Evolutionary conservation across 1,140 invertebrate species (phyloP), one percentile per base, ranked within the genome.

Genomic region (Scaptomyza pallida): DNA sequence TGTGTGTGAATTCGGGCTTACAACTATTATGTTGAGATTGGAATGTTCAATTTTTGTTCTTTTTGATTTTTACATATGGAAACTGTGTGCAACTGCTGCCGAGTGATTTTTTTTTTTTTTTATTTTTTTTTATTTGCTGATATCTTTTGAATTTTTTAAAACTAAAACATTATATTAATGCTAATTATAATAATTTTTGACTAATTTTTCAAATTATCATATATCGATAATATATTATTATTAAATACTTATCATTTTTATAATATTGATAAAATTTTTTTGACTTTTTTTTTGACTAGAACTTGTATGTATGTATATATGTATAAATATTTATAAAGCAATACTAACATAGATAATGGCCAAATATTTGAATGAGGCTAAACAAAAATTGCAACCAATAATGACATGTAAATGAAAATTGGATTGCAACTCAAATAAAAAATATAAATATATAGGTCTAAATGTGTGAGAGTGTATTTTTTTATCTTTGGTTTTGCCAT

Each of bases 181-280:
- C 86, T 86, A 68, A 68, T 72, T 33, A 82, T 82, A 85, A 86
- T 81, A 85, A 85, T 85, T 86, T 85, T 77, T 81, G 81, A 71
- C 81, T 85, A 85, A 85, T 72, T 77, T 30, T 85, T 85, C 50
- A 85, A 85, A 85, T 80, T 86, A 85, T 80, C 74, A 71, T 81
- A 48, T 65, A 67, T 52, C 60, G 41, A 75, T 83, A 79, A 71
- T 78, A 64, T 71, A 64, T 80, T 65, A 67, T 61, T 67, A 65
- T 65, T 81, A n/a, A 64, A 65, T 78, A 65, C 60, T 57, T 65
- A 67, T 54, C 57, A 76, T 75, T 75, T 72, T 74, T 54, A 57
- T 78, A 52, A 70, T 70, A 59, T 51, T 67, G 52, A 67, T 72
- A 68, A 61, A 61, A 40, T 45, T 70, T 44, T 52, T 50, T n/a